Conservation (phyloP, 2,888 invertebrate species). For the Cryptocephalus moraei region DNA sequence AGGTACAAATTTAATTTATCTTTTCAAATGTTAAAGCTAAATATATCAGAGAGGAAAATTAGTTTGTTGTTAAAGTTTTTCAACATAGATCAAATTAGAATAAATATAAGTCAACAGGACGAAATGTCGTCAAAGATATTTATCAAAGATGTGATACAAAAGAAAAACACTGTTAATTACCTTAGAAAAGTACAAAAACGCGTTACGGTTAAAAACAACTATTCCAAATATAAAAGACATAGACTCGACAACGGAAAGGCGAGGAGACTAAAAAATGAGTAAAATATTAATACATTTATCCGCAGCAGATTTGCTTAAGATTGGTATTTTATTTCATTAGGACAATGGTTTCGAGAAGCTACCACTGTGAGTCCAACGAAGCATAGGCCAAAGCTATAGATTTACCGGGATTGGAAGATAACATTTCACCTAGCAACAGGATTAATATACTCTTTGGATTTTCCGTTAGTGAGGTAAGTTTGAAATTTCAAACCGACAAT, state of each 20-base stretch:
- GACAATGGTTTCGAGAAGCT: slow-evolving; percentile 10
- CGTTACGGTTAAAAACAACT: slow-evolving; percentile 8
- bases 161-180: slow-evolving; percentile 9
- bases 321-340: not conserved
- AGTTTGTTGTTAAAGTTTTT: slow-evolving; percentile 54
- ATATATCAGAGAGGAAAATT: slow-evolving; percentile 64
- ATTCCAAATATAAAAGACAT: slow-evolving; percentile 17
- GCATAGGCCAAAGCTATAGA: slow-evolving; percentile 66
- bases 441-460: slow-evolving; percentile 61
- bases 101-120: slow-evolving; percentile 17
- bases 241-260: slow-evolving; percentile 16
- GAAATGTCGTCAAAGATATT: slow-evolving; percentile 15
- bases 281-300: not conserved
- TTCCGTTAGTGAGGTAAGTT: slow-evolving; percentile 53
- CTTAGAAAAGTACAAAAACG: slow-evolving; percentile 17
- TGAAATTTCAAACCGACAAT: not conserved
- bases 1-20: slow-evolving; percentile 70
- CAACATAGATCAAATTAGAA: slow-evolving; percentile 22
- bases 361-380: slow-evolving; percentile 40
- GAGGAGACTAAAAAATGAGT: slow-evolving; percentile 15
- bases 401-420: slow-evolving; percentile 74
- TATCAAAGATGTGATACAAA: slow-evolving; percentile 16
- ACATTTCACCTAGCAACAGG: slow-evolving; percentile 66
- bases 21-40: slow-evolving; percentile 60
- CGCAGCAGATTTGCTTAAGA: not conserved